A percentile compares a stretch with the other conserved stretches of the same genome.
Conservation (phyloP, 2,888 invertebrate genomes). For the Drosophila eohydei region DNA sequence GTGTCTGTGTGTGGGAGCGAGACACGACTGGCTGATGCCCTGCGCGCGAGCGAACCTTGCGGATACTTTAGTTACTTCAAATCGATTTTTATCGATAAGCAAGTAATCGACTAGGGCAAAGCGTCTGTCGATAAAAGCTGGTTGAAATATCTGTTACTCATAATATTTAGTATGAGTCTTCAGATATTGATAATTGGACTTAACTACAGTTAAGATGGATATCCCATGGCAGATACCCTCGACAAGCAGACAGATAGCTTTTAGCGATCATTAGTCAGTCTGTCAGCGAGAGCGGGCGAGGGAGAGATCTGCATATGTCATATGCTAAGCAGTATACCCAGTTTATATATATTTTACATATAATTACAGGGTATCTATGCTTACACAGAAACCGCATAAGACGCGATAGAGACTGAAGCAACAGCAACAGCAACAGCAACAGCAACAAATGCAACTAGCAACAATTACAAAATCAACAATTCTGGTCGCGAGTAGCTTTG, state of each 20-base stretch:
- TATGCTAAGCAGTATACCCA: not conserved
- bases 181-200: too few species aligned
- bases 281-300: too few species aligned
- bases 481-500: slow-evolving; percentile 59
- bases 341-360: too few species aligned
- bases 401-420: slow-evolving; percentile 23
- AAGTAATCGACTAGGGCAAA: too few species aligned
- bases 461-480: slow-evolving; percentile 75
- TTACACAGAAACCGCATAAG: slow-evolving; percentile 19
- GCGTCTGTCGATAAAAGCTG: too few species aligned
- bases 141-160: too few species aligned
- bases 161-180: too few species aligned
- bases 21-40: not conserved
- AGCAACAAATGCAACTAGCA: slow-evolving; percentile 63
- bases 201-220: too few species aligned
- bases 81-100: slow-evolving; percentile 2
- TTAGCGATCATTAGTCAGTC: too few species aligned
- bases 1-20: not conserved
- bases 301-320: not conserved
- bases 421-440: slow-evolving; percentile 28
- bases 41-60: too few species aligned
- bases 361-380: slow-evolving; percentile 1
- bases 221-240: too few species aligned
- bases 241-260: too few species aligned
- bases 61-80: not conserved